Evolutionary conservation across 2,888 invertebrate genomes (phyloP).

Genomic region (Mesorhabditis sp.): DNA sequence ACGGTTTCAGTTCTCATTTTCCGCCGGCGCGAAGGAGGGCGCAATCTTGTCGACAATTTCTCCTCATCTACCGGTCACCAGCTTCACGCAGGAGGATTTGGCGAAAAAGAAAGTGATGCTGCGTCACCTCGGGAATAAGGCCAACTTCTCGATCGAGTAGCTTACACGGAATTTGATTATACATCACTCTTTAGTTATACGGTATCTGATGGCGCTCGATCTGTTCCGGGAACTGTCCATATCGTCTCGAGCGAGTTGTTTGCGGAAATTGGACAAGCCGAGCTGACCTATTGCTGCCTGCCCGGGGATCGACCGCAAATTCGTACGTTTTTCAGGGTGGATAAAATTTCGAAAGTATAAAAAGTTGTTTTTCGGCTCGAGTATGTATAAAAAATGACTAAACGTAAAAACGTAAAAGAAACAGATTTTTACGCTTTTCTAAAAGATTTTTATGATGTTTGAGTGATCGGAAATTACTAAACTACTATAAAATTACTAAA

Average conservation of each 20-base stretch:
- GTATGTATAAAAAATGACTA: too few species aligned
- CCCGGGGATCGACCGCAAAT: constrained; percentile 22
- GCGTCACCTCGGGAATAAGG: constrained; percentile 34
- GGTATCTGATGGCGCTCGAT: constrained; percentile 46
- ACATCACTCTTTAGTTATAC: constrained; percentile 32
- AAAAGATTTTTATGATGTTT: too few species aligned
- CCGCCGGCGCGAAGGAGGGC: constrained; percentile 18
- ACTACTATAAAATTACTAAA: too few species aligned
- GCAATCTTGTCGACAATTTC: constrained; percentile 16
- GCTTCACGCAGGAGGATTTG: constrained; percentile 33
- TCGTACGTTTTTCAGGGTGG: constrained; percentile 4
- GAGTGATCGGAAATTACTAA: too few species aligned
- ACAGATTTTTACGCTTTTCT: too few species aligned
- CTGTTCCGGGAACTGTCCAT: constrained; percentile 26
- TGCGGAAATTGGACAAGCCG: constrained; percentile 28
- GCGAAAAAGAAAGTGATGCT: constrained; percentile 36
- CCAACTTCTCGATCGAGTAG: constrained; percentile 18
- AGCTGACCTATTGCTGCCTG: constrained; percentile 20
- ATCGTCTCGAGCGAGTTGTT: constrained; percentile 36
- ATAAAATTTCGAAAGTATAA: too few species aligned
- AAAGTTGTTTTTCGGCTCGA: too few species aligned
- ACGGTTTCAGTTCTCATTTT: constrained; percentile 31
- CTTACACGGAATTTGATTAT: constrained; percentile 6
- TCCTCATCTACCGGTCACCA: constrained; percentile 33
- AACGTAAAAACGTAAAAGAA: too few species aligned